Conservation (phyloP, 2,113 vertebrate genomes). For the Labeo rohita region DNA sequence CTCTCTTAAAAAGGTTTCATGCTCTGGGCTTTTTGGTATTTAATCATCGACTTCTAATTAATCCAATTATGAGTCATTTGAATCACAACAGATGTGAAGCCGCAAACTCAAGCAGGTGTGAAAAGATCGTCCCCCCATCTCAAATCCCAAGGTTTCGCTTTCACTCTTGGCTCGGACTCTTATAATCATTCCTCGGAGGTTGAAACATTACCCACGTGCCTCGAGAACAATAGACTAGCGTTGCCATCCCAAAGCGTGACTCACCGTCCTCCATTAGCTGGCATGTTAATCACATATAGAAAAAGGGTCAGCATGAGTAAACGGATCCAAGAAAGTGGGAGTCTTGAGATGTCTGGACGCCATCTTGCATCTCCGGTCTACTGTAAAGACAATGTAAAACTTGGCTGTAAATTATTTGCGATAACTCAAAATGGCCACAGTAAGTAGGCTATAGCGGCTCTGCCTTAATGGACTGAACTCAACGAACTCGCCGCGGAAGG, state of each 20-base stretch:
- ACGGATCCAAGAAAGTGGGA: conserved; percentile 15
- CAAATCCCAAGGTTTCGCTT: conserved; percentile 39
- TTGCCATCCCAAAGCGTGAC: conserved; percentile 24
- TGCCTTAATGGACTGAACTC: conserved; percentile 37
- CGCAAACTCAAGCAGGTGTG: conserved; percentile 3
- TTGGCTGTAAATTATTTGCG: conserved; percentile 27
- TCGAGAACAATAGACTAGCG: conserved; percentile 45
- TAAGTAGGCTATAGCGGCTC: conserved; percentile 33
- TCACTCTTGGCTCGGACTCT: conserved; percentile 37
- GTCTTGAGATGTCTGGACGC: conserved; percentile 12
- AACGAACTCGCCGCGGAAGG: conserved; percentile 35
- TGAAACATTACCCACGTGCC: conserved; percentile 38
- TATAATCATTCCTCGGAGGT: not conserved
- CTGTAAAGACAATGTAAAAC: not conserved
- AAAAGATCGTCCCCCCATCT: conserved; percentile 7
- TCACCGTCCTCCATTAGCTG: conserved; percentile 40
- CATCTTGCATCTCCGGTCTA: conserved; percentile 10
- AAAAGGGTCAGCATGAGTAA: conserved; percentile 8
- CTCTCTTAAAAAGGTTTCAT: not conserved
- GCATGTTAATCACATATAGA: conserved; percentile 35
- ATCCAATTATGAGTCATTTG: conserved; percentile 26
- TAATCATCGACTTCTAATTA: conserved; percentile 17
- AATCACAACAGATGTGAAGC: not conserved
- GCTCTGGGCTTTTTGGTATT: conserved; percentile 16
- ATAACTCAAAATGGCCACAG: conserved; percentile 43